Base-by-base conservation (phyloP, 2,113 vertebrate species). In the Halcyon malimbica region DNA sequence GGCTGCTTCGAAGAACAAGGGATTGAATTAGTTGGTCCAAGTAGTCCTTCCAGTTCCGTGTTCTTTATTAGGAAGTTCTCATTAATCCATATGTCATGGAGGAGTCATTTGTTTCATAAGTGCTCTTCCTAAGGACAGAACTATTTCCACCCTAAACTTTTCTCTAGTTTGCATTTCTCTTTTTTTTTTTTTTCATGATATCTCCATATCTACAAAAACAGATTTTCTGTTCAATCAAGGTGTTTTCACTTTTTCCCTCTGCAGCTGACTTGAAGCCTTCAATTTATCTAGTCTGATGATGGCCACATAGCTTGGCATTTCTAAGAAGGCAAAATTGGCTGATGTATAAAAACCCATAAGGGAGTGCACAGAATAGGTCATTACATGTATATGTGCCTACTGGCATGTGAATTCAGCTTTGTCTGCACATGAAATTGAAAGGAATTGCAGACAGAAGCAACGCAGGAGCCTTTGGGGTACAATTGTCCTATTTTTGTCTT, bases 401-500 rank as follows among this genome's bases (percentile, higher is more conserved):
- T 78, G 69, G 73, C 42, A 12, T 57, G 48, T 48, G 51, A 64
- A 68, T 87, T 70, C 31, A 65, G 20, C 28, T 89, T 80, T 84
- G 88, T 20, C 88, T 95, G 59, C 60, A 64, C 88, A 89, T 62
- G 90, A 31, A 92, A 50, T 56, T 69, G 44, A 29, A 56, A 64
- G 48, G 90, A 59, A 86, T 88, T 93, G 62, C 83, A 93, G 86
- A 89, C 80, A 59, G 57, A 73, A 93, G 67, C 89, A 94, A 92
- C 84, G 92, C 70, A 87, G 80, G 65, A 91, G 89, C 86, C 92
- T 95, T 64, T 92, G 89, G 81, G 89, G 82, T 85, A 87, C 91
- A 83, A 50, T 31, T 88, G 89, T 26, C n/a, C 50, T 77, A 51
- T 89, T 93, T 93, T 82, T 65, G 44, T 69, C 42, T 60, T 57